Percentiles rank a stretch among this genome's conserved stretches.
Evolutionary conservation across 2,113 vertebrate genomes (phyloP).

Genomic region (Stigmatopora nigra): DNA sequence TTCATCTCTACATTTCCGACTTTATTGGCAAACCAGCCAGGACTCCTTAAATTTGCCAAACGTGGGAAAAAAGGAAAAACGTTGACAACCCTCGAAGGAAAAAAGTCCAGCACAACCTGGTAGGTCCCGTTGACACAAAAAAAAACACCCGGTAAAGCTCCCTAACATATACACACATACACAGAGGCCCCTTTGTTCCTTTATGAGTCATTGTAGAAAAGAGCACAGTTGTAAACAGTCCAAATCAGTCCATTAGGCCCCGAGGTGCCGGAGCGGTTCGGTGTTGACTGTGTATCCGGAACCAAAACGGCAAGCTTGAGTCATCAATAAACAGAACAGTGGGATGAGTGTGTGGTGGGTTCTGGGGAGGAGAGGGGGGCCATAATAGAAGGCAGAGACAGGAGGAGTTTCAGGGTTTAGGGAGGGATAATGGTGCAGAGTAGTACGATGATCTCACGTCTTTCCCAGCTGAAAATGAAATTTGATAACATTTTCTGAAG

Average conservation of each 20-base stretch:
- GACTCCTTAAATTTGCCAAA: neutral
- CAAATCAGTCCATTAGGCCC: constrained; percentile 64
- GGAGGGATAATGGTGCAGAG: constrained; percentile 50
- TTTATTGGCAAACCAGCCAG: neutral
- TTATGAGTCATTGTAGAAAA: constrained; percentile 64
- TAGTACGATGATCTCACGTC: constrained; percentile 61
- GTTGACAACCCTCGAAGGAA: constrained; percentile 26
- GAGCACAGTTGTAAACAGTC: constrained; percentile 63
- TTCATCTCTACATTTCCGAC: neutral
- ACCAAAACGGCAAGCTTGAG: constrained; percentile 60
- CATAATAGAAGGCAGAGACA: constrained; percentile 43
- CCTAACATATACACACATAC: constrained; percentile 20
- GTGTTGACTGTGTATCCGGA: constrained; percentile 62
- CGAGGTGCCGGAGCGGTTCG: constrained; percentile 56
- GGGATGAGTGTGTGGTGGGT: constrained; percentile 44
- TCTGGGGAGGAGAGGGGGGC: constrained; percentile 19
- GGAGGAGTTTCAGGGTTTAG: constrained; percentile 39
- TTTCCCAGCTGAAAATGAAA: constrained; percentile 37
- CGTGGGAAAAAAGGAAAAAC: constrained; percentile 4
- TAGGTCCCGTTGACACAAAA: constrained; percentile 48
- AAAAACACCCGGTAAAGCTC: constrained; percentile 51
- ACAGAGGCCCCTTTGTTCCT: constrained; percentile 62
- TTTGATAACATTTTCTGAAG: no score
- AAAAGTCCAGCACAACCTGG: constrained; percentile 35
- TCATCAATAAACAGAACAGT: constrained; percentile 62